These are phyloP conservation scores for Sinhomidia bicolor DNA, from an alignment of 2,888 invertebrate species.

Conservation along the genomic window DNA sequence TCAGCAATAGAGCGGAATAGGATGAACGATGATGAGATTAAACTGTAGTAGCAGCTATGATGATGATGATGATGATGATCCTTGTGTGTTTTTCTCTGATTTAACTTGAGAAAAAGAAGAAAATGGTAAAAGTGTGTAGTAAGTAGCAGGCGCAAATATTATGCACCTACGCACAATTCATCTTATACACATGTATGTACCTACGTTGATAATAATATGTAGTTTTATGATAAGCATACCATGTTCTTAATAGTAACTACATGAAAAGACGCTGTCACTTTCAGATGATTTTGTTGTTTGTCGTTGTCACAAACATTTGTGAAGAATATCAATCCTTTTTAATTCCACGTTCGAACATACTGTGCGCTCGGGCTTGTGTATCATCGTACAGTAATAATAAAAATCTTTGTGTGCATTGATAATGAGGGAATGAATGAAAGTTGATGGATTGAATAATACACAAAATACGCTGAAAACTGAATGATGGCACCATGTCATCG, in stretches of 20 bases:
- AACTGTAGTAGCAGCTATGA: no score
- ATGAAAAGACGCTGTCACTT: background rate
- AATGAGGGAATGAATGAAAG: no score
- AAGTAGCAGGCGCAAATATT: background rate
- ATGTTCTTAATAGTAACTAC: background rate
- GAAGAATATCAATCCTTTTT: no score
- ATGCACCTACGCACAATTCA: background rate
- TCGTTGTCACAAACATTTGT: no score
- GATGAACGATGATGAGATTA: slow-evolving; percentile 36
- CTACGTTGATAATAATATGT: background rate
- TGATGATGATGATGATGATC: background rate
- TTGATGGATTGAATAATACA: background rate
- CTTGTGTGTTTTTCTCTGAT: background rate
- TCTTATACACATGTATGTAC: background rate
- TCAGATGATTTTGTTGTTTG: background rate
- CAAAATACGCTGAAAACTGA: no score
- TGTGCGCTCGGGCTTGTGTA: no score
- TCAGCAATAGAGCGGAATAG: slow-evolving; percentile 66
- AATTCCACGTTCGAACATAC: no score
- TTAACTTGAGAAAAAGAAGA: background rate
- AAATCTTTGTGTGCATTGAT: background rate
- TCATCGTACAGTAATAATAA: background rate
- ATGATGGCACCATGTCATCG: no score
- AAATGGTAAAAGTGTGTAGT: background rate
- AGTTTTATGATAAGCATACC: no score